A percentile compares a stretch with the other conserved stretches of the same genome.
These are phyloP conservation scores for Heliconius sara DNA, from an alignment of 2,888 invertebrate species.

Conservation along the genomic window DNA sequence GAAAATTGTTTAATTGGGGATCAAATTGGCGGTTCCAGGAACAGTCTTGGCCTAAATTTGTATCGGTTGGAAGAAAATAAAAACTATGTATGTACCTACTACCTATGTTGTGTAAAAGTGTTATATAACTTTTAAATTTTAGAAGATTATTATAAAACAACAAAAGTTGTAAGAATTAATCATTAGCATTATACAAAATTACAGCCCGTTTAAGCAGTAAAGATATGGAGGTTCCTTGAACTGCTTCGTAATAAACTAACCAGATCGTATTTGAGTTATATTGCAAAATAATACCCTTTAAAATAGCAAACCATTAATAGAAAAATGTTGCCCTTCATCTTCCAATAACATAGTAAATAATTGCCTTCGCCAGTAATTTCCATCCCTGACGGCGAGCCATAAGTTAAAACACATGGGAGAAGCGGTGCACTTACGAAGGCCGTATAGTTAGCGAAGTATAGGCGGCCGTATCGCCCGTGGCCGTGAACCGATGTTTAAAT, in stretches of 20 bases:
- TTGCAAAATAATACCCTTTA: not conserved
- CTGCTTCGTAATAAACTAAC: not conserved
- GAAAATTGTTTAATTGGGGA: constrained; percentile 82
- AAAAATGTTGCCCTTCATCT: constrained; percentile 53
- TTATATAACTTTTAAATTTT: not conserved
- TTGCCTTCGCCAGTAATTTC: constrained; percentile 35
- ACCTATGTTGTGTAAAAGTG: no score
- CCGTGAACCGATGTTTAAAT: constrained; percentile 80
- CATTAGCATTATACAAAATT: not conserved
- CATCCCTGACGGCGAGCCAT: constrained; percentile 53
- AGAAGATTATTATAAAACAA: not conserved
- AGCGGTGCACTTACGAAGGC: constrained; percentile 67
- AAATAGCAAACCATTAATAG: constrained; percentile 22
- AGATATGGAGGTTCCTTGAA: not conserved
- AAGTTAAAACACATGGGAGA: constrained; percentile 62
- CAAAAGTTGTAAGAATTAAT: not conserved
- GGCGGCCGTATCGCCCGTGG: constrained; percentile 76
- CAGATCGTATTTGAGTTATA: constrained; percentile 11
- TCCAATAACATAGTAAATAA: constrained; percentile 42
- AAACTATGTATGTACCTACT: not conserved
- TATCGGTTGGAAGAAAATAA: constrained; percentile 42
- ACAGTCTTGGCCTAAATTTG: constrained; percentile 56
- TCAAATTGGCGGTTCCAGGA: constrained; percentile 75
- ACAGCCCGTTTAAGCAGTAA: not conserved
- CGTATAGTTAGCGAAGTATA: constrained; percentile 62